Percentiles rank a stretch among this genome's conserved stretches.
Evolutionary conservation across 2,888 invertebrate genomes (phyloP).

Genomic region (Pediacus dermestoides): DNA sequence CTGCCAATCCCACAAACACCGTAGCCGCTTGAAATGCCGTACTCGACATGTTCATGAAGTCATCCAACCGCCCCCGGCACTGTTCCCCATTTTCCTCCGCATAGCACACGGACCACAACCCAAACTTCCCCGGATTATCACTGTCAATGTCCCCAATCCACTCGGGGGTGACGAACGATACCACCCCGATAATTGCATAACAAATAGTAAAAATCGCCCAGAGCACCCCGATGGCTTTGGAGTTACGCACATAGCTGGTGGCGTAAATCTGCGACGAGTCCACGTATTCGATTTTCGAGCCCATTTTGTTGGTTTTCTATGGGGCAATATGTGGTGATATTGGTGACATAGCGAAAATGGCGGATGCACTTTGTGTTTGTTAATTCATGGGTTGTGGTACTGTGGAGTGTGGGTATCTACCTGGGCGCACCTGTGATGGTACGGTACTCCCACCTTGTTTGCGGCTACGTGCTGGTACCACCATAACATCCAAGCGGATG

Average conservation of each 20-base stretch:
- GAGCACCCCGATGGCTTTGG: slow-evolving; percentile 91
- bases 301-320: slow-evolving; percentile 57
- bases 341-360: no score
- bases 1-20: slow-evolving; percentile 82
- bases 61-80: slow-evolving; percentile 81
- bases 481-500: no score
- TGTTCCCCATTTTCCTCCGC: slow-evolving; percentile 73
- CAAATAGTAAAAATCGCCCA: slow-evolving; percentile 98
- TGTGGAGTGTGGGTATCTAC: no score
- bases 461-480: no score
- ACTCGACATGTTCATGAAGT: slow-evolving; percentile 73
- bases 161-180: slow-evolving; percentile 93
- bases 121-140: slow-evolving; percentile 86
- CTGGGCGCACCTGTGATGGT: no score
- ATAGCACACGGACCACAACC: slow-evolving; percentile 86
- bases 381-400: no score
- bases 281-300: slow-evolving; percentile 89
- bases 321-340: background rate
- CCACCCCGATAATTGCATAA: slow-evolving; percentile 91
- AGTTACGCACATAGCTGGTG: slow-evolving; percentile 86
- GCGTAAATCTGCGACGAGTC: slow-evolving; percentile 88
- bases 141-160: slow-evolving; percentile 77
- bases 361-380: no score
- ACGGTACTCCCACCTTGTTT: no score
- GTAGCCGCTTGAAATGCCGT: slow-evolving; percentile 83